Evolutionary conservation across 2,797 vertebrate genomes (phyloP), one percentile per base, ranked within the genome.

Genomic region (Lagorchestes hirsutus): DNA sequence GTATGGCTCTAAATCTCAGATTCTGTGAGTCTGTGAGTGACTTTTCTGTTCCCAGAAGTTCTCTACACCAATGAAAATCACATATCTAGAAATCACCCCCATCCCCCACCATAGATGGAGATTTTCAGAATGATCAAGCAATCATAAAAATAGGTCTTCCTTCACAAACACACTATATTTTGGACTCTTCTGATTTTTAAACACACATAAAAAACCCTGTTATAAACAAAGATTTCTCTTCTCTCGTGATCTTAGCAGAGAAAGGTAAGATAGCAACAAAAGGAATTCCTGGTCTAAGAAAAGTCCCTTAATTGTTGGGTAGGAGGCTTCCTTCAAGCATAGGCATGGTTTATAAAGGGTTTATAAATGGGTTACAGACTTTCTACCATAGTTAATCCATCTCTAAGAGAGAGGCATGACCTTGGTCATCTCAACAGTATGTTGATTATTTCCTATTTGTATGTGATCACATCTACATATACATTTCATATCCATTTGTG

Each of bases 381-480:
- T 95, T 91, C 55, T 92, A 58, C 10, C 40, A 28, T 18, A 90
- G 91, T 82, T 92, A 91, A 52, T 9, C 13, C 87, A 95, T 16
- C 95, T 95, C 50, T 97, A 96, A 96, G 87, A 90, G 97, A 92
- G 98, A 96, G 55, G 0, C 3, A 92, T 95, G 34, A n/a, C 10
- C 4, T 67, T 90, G 24, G 91, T 82, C 13, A 94, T 58, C 59
- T 94, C 3, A 24, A 46, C 74, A 9, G 22, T 46, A 12, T 22
- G n/a, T 22, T 46, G 22, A 82, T 46, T 27, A 82, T 46, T 27
- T 82, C 22, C 27, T 50, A 10, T 46, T 87, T 50, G 1, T 87
- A 50, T 87, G 40, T 87, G 40, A 28, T 87, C 74, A n/a, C 22
- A n/a, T 14, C 12, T 67, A 74, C 34, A 74, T 8, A 74, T 22